phyloP scores from a whole-genome alignment of 2,797 vertebrate genomes.

The Brachymystax lenok region DNA sequence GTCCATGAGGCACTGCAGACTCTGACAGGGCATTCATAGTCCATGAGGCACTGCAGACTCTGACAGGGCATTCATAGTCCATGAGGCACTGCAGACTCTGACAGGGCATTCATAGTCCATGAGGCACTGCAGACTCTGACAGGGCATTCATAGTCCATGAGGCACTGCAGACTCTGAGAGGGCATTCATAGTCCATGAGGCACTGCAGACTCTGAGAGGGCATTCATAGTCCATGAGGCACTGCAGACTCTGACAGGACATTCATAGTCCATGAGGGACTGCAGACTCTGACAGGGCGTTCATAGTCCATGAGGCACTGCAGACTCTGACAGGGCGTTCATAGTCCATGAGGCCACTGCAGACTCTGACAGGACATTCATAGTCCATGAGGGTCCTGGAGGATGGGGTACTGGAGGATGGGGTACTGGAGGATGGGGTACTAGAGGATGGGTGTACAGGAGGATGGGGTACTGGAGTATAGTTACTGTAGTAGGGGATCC shows the following conservation, averaged over 20 bases:
- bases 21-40: slow-evolving; percentile 52
- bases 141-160: too few relatives aligned
- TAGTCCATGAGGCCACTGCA: too few relatives aligned
- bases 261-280: slow-evolving; percentile 22
- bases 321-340: slow-evolving; percentile 47
- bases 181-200: too few relatives aligned
- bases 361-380: not conserved
- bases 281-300: slow-evolving; percentile 51
- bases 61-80: slow-evolving; percentile 49
- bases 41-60: slow-evolving; percentile 37
- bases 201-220: too few relatives aligned
- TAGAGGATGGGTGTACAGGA: too few relatives aligned
- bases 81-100: too few relatives aligned
- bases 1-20: slow-evolving; percentile 23
- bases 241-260: slow-evolving; percentile 40
- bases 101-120: slow-evolving; percentile 18
- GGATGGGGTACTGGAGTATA: too few relatives aligned
- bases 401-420: too few relatives aligned
- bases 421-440: too few relatives aligned
- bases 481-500: too few relatives aligned
- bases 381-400: slow-evolving; percentile 19
- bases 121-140: not conserved
- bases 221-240: not conserved
- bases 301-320: slow-evolving; percentile 35
- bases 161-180: too few relatives aligned